A percentile compares a stretch with the other conserved stretches of the same genome.
Evolutionary conservation across 2,888 invertebrate genomes (phyloP).

Genomic region (Poecilobothrus nobilitatus): DNA sequence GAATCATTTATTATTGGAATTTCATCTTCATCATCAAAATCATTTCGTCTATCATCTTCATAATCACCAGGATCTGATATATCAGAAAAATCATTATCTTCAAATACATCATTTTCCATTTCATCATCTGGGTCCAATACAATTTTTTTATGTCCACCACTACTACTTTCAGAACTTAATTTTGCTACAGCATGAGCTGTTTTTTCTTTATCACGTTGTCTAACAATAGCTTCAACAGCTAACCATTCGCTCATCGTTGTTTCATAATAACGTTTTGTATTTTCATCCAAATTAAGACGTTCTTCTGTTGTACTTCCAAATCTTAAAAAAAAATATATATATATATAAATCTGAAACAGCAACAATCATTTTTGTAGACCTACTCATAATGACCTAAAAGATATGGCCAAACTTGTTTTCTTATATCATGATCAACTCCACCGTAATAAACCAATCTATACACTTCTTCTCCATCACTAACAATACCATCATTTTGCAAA

Average conservation of each 20-base stretch:
- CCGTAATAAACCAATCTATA: conserved; percentile 79
- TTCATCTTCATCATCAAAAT: conserved; percentile 13
- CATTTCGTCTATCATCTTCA: conserved; percentile 30
- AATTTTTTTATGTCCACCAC: conserved; percentile 48
- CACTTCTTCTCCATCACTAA: conserved; percentile 61
- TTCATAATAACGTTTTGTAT: conserved; percentile 70
- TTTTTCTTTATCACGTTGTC: conserved; percentile 70
- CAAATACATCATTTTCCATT: conserved; percentile 50
- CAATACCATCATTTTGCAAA: conserved; percentile 56
- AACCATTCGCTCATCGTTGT: conserved; percentile 92
- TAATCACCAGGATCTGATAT: conserved; percentile 46
- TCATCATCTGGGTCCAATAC: conserved; percentile 49
- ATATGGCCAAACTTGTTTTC: conserved; percentile 81
- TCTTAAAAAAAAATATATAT: conserved; percentile 29
- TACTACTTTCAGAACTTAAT: conserved; percentile 66
- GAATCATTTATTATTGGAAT: conserved; percentile 18
- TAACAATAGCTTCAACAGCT: conserved; percentile 86
- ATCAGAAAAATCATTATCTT: conserved; percentile 48
- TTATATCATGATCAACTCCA: conserved; percentile 70
- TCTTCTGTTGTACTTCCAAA: conserved; percentile 64
- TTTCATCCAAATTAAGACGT: conserved; percentile 55
- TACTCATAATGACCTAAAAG: conserved; percentile 72
- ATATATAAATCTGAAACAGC: neutral
- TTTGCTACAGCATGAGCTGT: conserved; percentile 79
- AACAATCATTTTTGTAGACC: conserved; percentile 23